A percentile compares a stretch with the other conserved stretches of the same genome.
Conservation (phyloP, 2,113 vertebrate species). For the Mesocricetus auratus region DNA sequence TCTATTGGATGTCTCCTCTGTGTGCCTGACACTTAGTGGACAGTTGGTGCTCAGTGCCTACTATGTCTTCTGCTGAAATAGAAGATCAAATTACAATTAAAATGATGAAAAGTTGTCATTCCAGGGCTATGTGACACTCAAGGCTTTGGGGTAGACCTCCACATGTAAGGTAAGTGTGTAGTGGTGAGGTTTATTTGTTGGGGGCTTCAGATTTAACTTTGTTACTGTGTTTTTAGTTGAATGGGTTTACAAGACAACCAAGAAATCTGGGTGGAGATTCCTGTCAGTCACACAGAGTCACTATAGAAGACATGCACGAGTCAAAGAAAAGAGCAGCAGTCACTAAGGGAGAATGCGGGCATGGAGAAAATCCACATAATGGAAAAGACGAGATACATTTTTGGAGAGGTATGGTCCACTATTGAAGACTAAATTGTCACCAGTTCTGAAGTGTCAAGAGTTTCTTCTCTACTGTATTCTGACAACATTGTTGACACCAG, state of each 20-base stretch:
- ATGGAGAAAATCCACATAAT: not conserved
- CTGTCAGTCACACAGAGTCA: not conserved
- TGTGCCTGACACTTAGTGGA: not conserved
- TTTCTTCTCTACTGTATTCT: fast-evolving
- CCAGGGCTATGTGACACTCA: not conserved
- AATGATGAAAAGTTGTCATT: not conserved
- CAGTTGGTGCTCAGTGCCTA: not conserved
- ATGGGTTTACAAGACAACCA: not conserved
- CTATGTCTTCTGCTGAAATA: not conserved
- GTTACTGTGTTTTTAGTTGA: not conserved
- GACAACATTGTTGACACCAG: not conserved
- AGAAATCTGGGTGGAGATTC: not conserved
- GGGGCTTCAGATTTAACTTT: not conserved
- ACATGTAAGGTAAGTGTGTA: not conserved
- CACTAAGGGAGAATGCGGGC: not conserved
- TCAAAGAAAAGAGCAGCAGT: not conserved
- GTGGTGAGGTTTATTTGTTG: not conserved
- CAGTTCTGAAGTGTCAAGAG: not conserved
- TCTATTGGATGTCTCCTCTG: not conserved
- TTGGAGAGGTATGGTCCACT: not conserved
- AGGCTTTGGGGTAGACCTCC: not conserved
- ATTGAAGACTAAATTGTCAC: not conserved
- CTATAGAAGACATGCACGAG: not conserved
- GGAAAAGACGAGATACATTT: not conserved
- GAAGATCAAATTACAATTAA: not conserved